Evolutionary conservation across 2,797 vertebrate species (phyloP).

Genomic region (Rhinatrema bivittatum): DNA sequence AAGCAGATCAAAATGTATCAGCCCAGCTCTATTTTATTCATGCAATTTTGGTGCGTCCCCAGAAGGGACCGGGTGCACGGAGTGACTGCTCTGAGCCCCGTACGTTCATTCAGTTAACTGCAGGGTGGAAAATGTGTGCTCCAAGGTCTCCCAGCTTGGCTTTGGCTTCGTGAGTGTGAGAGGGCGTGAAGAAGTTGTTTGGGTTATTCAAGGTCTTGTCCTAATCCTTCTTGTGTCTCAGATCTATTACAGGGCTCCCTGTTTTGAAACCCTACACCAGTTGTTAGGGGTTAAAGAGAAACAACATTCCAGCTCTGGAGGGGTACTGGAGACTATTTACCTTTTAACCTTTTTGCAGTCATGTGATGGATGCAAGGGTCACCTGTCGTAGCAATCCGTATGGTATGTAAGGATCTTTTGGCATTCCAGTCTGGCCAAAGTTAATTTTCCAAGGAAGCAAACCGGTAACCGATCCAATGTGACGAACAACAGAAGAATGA

Average conservation of each 20-base stretch:
- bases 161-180: slow-evolving; percentile 2
- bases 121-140: slow-evolving; percentile 21
- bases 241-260: slow-evolving; percentile 31
- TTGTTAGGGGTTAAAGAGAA: slow-evolving; percentile 37
- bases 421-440: too few species aligned
- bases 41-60: too few species aligned
- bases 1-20: too few species aligned
- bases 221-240: slow-evolving; percentile 30
- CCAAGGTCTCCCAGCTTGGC: slow-evolving; percentile 13
- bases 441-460: too few species aligned
- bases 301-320: slow-evolving; percentile 29
- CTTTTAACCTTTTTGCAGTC: slow-evolving; percentile 21
- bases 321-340: slow-evolving; percentile 9
- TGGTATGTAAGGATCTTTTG: too few species aligned
- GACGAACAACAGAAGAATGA: too few species aligned
- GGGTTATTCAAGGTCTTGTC: slow-evolving; percentile 50
- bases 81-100: slow-evolving; percentile 7
- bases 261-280: slow-evolving; percentile 45
- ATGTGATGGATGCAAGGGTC: neutral
- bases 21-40: too few species aligned
- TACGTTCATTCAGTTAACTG: slow-evolving; percentile 26
- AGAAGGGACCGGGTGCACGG: too few species aligned
- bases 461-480: too few species aligned
- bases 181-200: neutral
- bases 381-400: neutral